Base-by-base conservation (phyloP, 2,888 invertebrate genomes). In the Phyllotreta cruciferae region DNA sequence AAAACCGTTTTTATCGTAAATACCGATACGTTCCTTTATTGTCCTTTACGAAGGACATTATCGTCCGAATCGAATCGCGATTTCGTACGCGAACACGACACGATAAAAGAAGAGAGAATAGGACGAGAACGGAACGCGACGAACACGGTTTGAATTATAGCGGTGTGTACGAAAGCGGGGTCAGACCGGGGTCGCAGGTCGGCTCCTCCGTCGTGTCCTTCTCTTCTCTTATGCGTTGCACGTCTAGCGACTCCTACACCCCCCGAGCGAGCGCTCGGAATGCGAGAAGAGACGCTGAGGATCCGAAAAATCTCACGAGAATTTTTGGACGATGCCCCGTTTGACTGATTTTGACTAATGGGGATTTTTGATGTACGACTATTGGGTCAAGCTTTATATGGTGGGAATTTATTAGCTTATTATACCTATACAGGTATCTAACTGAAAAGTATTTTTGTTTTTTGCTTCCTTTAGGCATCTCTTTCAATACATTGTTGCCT, bases 101-200 rank as follows among this genome's bases (percentile, higher is more conserved):
- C 24, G 24, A 24, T 24, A 24, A 24, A 24, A 47, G 6, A 44
- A 44, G 34, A 24, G 7, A 47, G 35, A 49, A 49, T n/a, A 49
- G 34, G 10, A 49, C 10, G 36, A 35, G 49, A 49, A 49, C 14
- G 34, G 13, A 57, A 57, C 24, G 47, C 38, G 39, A 57, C 36
- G 39, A 63, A 54, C 53, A 50, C 54, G 24, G 38, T 63, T 66
- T 66, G 63, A 66, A 63, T 66, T 66, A 66, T 66, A 56, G 66
- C 56, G 60, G 60, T 63, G 61, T 54, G 60, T 66, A 66, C 57
- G 57, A 60, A 55, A 58, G 62, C 56, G 66, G 67, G 67, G 67
- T 65, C 67, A 60, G 53, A 60, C 56, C 62, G 41, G 64, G 70
- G 70, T 70, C 69, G 66, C 62, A 68, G 70, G 70, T 69, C 66